A percentile compares a stretch with the other conserved stretches of the same genome.
Conservation (phyloP, 2,888 invertebrate species). For the Biston stratarius region DNA sequence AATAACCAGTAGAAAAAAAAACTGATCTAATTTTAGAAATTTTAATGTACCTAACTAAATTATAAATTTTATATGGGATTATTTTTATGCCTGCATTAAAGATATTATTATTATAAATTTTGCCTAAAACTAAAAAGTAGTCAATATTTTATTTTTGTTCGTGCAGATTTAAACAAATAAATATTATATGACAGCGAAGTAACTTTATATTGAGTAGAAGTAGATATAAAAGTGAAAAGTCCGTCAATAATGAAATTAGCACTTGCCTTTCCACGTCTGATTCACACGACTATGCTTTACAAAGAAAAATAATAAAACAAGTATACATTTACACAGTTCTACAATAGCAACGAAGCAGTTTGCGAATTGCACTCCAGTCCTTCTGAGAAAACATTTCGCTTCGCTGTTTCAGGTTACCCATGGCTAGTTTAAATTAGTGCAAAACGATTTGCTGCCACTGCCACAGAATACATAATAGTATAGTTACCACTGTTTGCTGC, state of each 20-base stretch:
- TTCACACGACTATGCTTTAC: constrained; percentile 60
- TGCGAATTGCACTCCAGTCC: constrained; percentile 31
- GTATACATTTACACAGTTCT: constrained; percentile 53
- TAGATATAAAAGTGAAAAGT: constrained; percentile 56
- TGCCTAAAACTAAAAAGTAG: not conserved
- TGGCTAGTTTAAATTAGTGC: too few relatives aligned
- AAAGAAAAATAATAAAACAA: constrained; percentile 52
- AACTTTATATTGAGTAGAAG: constrained; percentile 2
- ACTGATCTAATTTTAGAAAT: too few relatives aligned
- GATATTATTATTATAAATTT: too few relatives aligned
- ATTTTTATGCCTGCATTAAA: too few relatives aligned
- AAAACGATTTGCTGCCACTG: too few relatives aligned
- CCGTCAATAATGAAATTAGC: constrained; percentile 51
- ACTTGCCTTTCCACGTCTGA: constrained; percentile 59
- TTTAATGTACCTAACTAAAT: too few relatives aligned
- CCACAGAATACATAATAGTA: too few relatives aligned
- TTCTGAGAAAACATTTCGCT: not conserved
- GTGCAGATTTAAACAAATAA: not conserved
- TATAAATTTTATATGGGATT: too few relatives aligned
- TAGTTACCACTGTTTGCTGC: too few relatives aligned
- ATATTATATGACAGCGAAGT: not conserved
- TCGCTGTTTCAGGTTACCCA: too few relatives aligned
- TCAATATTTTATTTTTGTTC: too few relatives aligned
- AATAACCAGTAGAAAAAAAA: too few relatives aligned
- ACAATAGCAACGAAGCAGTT: constrained; percentile 53